Evolutionary conservation across 2,797 vertebrate species (phyloP).

Genomic region (Diceros bicornis): DNA sequence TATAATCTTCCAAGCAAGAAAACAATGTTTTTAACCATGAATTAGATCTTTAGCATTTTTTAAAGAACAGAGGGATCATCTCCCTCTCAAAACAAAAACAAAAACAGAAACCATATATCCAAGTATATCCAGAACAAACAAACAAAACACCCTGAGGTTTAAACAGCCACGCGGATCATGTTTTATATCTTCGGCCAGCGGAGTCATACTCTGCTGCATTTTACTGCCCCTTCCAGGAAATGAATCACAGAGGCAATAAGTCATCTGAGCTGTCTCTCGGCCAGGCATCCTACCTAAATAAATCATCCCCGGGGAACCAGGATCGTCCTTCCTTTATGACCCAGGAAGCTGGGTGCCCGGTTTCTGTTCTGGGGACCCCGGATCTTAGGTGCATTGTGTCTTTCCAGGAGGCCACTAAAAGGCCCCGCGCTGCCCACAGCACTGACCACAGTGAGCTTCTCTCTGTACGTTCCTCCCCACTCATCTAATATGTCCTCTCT

Average conservation of each 20-base stretch:
- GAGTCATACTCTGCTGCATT: not conserved
- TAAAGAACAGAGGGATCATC: not conserved
- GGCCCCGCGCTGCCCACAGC: not conserved
- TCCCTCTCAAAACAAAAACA: not conserved
- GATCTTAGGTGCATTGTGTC: not conserved
- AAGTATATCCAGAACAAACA: not conserved
- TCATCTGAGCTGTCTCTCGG: not conserved
- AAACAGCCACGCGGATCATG: not conserved
- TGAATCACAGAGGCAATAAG: not conserved
- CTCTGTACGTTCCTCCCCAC: not conserved
- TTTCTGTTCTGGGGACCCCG: not conserved
- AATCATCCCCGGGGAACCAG: not conserved
- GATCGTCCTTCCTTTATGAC: not conserved
- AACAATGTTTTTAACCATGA: not conserved
- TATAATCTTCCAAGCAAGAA: not conserved
- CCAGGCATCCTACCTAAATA: not conserved
- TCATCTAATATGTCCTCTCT: not conserved
- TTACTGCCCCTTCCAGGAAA: slow-evolving; percentile 25
- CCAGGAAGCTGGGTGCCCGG: not conserved
- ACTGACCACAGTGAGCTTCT: not conserved
- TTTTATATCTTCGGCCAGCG: not conserved
- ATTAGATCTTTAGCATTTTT: not conserved
- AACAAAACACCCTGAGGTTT: not conserved
- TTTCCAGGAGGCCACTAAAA: not conserved
- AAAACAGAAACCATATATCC: not conserved